Evolutionary conservation across 1,140 invertebrate species (phyloP).

Genomic region (Spodoptera frugiperda): DNA sequence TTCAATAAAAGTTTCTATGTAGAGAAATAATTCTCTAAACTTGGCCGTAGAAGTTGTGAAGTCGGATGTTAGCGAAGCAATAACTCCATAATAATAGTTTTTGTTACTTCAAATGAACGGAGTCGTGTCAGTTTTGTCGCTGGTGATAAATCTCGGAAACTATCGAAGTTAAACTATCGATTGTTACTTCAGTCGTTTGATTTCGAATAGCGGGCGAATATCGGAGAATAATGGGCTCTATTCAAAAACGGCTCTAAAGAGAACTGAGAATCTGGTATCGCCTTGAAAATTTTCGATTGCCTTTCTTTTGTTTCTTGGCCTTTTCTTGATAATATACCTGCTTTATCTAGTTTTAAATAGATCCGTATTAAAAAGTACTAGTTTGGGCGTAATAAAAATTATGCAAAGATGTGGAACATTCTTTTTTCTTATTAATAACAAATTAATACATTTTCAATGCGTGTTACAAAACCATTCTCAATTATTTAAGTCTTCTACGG

Average conservation of each 20-base stretch:
- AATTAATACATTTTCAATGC: no score
- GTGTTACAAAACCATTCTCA: no score
- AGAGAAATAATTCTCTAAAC: conserved; percentile 53
- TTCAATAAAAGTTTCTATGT: conserved; percentile 54
- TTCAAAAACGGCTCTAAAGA: not conserved
- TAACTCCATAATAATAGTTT: conserved; percentile 43
- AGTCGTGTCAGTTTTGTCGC: conserved; percentile 21
- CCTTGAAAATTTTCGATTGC: no score
- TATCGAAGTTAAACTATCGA: conserved; percentile 29
- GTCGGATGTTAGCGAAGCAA: conserved; percentile 41
- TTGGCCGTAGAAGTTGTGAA: conserved; percentile 32
- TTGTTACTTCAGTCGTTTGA: not conserved
- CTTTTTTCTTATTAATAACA: no score
- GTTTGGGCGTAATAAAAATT: no score
- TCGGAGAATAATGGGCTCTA: not conserved
- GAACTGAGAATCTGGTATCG: no score
- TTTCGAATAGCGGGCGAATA: conserved; percentile 1
- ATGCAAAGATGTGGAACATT: no score
- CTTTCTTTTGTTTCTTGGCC: no score
- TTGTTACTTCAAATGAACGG: conserved; percentile 12
- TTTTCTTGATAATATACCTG: no score
- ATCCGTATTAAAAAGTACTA: no score
- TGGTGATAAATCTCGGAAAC: conserved; percentile 25
- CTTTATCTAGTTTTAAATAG: no score
- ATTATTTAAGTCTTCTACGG: no score